These are phyloP conservation scores for Stratiomys singularior DNA, from an alignment of 2,888 invertebrate genomes.

Conservation along the genomic window DNA sequence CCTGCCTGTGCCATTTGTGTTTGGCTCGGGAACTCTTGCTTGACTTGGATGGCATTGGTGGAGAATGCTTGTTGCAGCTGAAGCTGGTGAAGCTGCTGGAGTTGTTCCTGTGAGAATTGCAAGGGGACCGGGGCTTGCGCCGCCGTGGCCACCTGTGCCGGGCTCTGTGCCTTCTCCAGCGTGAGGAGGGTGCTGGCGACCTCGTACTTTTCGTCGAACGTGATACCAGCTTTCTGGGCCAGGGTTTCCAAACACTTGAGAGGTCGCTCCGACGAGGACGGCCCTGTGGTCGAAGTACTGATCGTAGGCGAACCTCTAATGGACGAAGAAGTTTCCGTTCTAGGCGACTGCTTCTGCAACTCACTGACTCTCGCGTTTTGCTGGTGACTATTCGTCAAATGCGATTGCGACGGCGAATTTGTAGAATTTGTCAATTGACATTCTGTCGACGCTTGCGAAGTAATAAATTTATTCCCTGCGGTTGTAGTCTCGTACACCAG, in stretches of 20 bases:
- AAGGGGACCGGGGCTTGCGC: conserved; percentile 60
- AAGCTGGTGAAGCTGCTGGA: conserved; percentile 72
- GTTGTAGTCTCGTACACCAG: conserved; percentile 11
- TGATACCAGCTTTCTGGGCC: conserved; percentile 79
- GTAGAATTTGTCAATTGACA: conserved; percentile 19
- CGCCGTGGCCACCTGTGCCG: conserved; percentile 64
- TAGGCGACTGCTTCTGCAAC: conserved; percentile 64
- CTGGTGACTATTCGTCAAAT: not conserved
- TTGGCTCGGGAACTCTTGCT: conserved; percentile 64
- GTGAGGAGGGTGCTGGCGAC: conserved; percentile 73
- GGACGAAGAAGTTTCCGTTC: conserved; percentile 69
- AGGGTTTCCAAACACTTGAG: conserved; percentile 78
- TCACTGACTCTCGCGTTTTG: conserved; percentile 9
- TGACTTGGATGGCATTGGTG: conserved; percentile 64
- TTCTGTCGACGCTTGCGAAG: conserved; percentile 24
- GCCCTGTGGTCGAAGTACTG: conserved; percentile 56
- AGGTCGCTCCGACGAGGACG: conserved; percentile 63
- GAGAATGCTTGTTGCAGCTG: conserved; percentile 70
- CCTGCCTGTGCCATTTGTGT: conserved; percentile 50
- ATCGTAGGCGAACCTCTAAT: conserved; percentile 59
- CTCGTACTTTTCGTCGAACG: conserved; percentile 80
- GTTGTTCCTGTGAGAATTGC: conserved; percentile 66
- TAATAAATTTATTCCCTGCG: not conserved
- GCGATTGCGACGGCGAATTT: not conserved
- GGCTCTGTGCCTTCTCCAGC: conserved; percentile 72